A percentile compares a stretch with the other conserved stretches of the same genome.
Conservation (phyloP, 1,140 invertebrate genomes). For the Onthophagus taurus region DNA sequence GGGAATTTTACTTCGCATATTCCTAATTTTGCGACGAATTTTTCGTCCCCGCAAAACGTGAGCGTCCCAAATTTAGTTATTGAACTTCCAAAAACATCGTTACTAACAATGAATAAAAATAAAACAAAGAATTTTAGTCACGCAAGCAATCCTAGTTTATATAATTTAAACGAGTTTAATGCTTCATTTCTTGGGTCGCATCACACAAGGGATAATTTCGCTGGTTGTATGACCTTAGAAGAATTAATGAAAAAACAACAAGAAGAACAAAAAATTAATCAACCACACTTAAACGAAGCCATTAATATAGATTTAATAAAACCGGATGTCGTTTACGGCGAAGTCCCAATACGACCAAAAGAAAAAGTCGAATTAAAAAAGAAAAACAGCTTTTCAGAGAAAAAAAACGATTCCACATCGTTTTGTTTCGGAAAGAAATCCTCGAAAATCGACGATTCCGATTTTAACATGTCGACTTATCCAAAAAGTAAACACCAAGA, state of each 20-base stretch:
- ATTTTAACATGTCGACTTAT: slow-evolving; percentile 27
- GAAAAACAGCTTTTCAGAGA: slow-evolving; percentile 14
- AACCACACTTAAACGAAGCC: slow-evolving; percentile 38
- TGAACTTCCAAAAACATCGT: slow-evolving; percentile 16
- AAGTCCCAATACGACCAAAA: slow-evolving; percentile 29
- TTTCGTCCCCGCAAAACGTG: slow-evolving; percentile 24
- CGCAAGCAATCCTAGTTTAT: slow-evolving; percentile 55
- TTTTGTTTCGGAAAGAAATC: slow-evolving; percentile 37
- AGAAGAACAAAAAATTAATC: slow-evolving; percentile 48
- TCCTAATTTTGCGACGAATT: slow-evolving; percentile 25
- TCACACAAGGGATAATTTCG: slow-evolving; percentile 26
- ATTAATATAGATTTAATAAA: slow-evolving; percentile 43
- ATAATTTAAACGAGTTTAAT: slow-evolving; percentile 41
- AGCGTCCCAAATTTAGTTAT: slow-evolving; percentile 30
- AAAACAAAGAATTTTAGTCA: slow-evolving; percentile 50
- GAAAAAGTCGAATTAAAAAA: slow-evolving; percentile 22
- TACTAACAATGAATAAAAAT: slow-evolving; percentile 23
- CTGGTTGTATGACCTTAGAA: slow-evolving; percentile 54
- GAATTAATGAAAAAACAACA: slow-evolving; percentile 65
- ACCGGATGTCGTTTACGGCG: slow-evolving; percentile 47
- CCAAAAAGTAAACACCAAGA: slow-evolving; percentile 30
- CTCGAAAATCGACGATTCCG: slow-evolving; percentile 24
- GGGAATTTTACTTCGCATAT: slow-evolving; percentile 37
- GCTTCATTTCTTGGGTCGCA: slow-evolving; percentile 21
- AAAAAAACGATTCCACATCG: slow-evolving; percentile 17